Evolutionary conservation across 2,113 vertebrate species (phyloP), one percentile per base, ranked within the genome.

Genomic region (Thamnophis sirtalis): DNA sequence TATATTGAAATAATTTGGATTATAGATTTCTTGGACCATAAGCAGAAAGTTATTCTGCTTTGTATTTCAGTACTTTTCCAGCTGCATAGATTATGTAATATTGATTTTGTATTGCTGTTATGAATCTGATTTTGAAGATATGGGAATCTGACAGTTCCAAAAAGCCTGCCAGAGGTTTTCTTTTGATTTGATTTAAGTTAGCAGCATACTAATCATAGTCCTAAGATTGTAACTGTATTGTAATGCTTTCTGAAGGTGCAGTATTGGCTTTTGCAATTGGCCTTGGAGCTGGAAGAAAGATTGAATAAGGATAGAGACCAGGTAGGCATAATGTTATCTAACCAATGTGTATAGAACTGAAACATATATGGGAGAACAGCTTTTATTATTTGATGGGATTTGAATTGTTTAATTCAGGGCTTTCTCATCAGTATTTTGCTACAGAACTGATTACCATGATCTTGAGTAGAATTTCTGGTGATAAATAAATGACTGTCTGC

Each of bases 181-280:
- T 80, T 80, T 80, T 19, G 19, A 26, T 0, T 55, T 87, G 68
- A 0, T 56, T 85, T 60, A 1, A 90, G 49, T 84, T 28, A 51
- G 85, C 49, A 93, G 49, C 11, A 86, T 91, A 24, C 7, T 89
- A 17, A 89, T 33, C 55, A 88, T 28, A 19, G n/a, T 93, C 54
- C 10, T 58, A 63, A 80, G 7, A 13, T 54, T 94, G 19, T 89
- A 89, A 86, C 60, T 28, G 10, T 4, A 0, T 58, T 43, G 24
- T 86, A 38, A 96, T 88, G 1, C 51, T 92, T 89, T 92, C 38
- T 95, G 87, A 96, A 99, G 99, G 98, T 99, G 43, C 98, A 98
- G 26, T 97, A 99, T 95, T 99, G 99, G 99, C 98, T 99, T 28
- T 94, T 98, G 95, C 99, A 99, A 54, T 94, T 99, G 96, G 98